Evolutionary conservation across 1,140 invertebrate genomes (phyloP), one percentile per base, ranked within the genome.

Genomic region (Macrobrachium nipponense): DNA sequence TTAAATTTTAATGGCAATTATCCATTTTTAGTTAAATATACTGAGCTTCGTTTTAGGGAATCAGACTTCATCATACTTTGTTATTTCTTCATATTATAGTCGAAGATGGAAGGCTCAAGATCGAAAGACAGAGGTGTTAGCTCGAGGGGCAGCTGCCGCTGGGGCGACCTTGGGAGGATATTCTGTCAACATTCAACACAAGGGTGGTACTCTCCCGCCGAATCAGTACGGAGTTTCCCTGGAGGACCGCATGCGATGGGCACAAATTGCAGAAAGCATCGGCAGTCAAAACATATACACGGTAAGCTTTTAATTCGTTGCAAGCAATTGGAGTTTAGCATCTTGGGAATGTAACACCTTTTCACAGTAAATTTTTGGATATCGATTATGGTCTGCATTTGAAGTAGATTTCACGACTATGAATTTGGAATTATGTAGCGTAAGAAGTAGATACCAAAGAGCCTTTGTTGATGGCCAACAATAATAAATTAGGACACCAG

Each of bases 241-340:
- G 58, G 95, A 96, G 89, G 95, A 96, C 88, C 92, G 95, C 68
- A 93, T 96, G 91, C 90, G 95, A 10, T 97, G 96, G 95, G 96
- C 96, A 0, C 96, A 97, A 89, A 95, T 97, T 58, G 94, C 95
- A 4, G 96, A 97, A 89, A 89, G 90, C 8, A 95, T 95, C 2
- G 94, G 95, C 0, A 94, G 95, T 85, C 90, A 91, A 23, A 96
- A 96, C 91, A 94, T 96, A 90, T 96, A 97, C 90, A 95, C 95
- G 20, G 89, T 89, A 79, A 88, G 89, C 68, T 20, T 43, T 66
- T 10, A 14, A 7, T 80, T 10, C 11, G 6, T 10, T 73, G 18
- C 18, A 51, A 44, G 18, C 10, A 27, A 72, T 51, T 51, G 7
- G 3, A 12, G 7, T 51, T 51, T 51, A 12, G 51, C 44, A 51